Base-by-base conservation (phyloP, 2,888 invertebrate genomes). In the Cheilosia variabilis region DNA sequence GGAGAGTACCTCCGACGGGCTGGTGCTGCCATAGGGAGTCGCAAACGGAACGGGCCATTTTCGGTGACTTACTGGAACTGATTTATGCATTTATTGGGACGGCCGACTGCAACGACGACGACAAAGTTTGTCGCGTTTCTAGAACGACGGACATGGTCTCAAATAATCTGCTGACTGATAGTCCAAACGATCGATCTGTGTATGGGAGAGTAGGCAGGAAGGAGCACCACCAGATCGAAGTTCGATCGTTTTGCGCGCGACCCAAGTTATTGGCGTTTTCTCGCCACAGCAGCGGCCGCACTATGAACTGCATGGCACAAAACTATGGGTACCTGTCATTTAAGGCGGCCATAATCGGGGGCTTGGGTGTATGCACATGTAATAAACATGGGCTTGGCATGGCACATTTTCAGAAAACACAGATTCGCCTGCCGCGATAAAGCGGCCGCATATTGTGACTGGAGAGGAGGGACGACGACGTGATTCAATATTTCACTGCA, bases 311-410 rank as follows among this genome's bases (percentile, higher is more conserved):
- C 62, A 13, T 22, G 55, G 41, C 47, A 60, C 37, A 60, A 53
- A 68, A 77, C 68, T 77, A 65, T 69, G 27, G 66, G 71, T 62
- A 86, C 81, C 86, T 81, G 86, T 81, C 86, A 79, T 72, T 77
- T 69, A 50, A 27, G 58, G 55, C 71, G 31, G 76, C 80, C 62
- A 80, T 76, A 86, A 80, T 86, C 68, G 53, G 37, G 60, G 52
- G 50, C 68, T 62, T 76, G 86, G 76, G 86, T 86, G 86, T 77
- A 77, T 72, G 80, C 31, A 75, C 73, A 76, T 86, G 76, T 68
- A 86, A 81, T 68, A 81, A 72, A 63, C 77, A 77, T 81, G 81
- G 86, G 86, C 86, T 86, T 72, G 86, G 86, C 80, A 72, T 22
- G 50, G 57, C 50, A 73, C 55, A 71, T 78, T 79, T 71, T 76